These are phyloP conservation scores for Avahi laniger DNA, from an alignment of 2,797 vertebrate genomes.

Conservation along the genomic window DNA sequence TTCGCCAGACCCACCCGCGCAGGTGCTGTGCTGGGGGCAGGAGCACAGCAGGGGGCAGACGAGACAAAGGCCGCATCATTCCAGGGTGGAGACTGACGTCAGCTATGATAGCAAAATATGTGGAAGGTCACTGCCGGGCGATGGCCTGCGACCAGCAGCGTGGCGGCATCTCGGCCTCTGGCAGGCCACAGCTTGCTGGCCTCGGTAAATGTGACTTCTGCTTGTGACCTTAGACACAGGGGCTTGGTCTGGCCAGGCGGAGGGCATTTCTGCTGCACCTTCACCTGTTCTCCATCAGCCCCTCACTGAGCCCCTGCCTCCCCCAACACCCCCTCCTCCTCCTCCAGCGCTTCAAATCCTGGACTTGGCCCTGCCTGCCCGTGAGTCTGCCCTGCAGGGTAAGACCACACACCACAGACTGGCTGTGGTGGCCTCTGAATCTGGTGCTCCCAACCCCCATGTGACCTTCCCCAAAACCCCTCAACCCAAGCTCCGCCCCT, in stretches of 20 bases:
- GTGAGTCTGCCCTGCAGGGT: neutral
- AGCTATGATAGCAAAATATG: accelerated
- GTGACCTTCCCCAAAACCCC: neutral
- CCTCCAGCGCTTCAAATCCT: neutral
- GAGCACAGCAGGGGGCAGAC: accelerated
- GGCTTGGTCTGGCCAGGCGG: neutral
- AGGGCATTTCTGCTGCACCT: too few relatives aligned
- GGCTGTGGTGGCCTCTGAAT: neutral
- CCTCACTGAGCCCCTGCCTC: neutral
- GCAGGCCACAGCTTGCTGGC: neutral
- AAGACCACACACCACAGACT: neutral
- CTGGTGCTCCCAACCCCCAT: too few relatives aligned
- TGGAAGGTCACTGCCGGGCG: too few relatives aligned
- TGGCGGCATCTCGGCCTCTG: too few relatives aligned
- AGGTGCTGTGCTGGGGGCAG: neutral
- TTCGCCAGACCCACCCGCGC: accelerated
- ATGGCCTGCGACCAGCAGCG: neutral
- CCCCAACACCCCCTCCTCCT: neutral
- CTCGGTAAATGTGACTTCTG: accelerated
- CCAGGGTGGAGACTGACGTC: accelerated
- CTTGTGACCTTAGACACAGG: neutral
- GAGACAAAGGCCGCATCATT: too few relatives aligned
- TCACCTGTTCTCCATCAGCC: neutral
- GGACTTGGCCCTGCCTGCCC: neutral
- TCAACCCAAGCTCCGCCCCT: neutral